phyloP scores from a whole-genome alignment of 2,888 invertebrate genomes.

The Quadroppia sp. region DNA sequence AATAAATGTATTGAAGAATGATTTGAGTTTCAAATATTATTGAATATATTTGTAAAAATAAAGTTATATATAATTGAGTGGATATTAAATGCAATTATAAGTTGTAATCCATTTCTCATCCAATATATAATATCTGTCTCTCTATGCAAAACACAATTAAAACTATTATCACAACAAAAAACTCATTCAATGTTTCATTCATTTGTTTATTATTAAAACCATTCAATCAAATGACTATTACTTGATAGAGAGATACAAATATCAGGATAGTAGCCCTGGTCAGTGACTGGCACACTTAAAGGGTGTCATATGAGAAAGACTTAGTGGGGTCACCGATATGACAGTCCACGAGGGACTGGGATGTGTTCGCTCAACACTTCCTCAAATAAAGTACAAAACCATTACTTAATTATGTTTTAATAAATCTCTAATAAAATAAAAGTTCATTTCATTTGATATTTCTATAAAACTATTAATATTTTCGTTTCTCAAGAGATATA shows the following conservation, averaged over 20 bases:
- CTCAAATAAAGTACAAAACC: background rate
- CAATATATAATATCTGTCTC: background rate
- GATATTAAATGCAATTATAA: background rate
- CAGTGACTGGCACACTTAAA: too few relatives aligned
- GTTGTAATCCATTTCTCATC: background rate
- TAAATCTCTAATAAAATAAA: too few relatives aligned
- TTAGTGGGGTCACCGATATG: too few relatives aligned
- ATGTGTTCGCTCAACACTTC: conserved; percentile 9
- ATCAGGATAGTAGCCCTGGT: too few relatives aligned
- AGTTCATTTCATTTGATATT: too few relatives aligned
- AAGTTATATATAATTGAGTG: conserved; percentile 1
- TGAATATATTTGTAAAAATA: too few relatives aligned
- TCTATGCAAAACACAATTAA: conserved; percentile 22
- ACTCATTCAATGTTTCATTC: background rate
- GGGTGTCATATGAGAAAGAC: too few relatives aligned
- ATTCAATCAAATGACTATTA: too few relatives aligned
- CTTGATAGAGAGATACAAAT: too few relatives aligned
- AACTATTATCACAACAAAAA: background rate
- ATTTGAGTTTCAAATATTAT: too few relatives aligned
- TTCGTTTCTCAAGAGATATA: background rate
- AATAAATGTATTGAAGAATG: background rate
- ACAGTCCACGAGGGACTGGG: conserved; percentile 18
- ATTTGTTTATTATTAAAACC: background rate
- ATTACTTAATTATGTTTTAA: too few relatives aligned
- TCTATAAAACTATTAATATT: background rate